These are phyloP conservation scores for Lomographa bimaculata DNA, from an alignment of 2,888 invertebrate genomes.

Conservation along the genomic window DNA sequence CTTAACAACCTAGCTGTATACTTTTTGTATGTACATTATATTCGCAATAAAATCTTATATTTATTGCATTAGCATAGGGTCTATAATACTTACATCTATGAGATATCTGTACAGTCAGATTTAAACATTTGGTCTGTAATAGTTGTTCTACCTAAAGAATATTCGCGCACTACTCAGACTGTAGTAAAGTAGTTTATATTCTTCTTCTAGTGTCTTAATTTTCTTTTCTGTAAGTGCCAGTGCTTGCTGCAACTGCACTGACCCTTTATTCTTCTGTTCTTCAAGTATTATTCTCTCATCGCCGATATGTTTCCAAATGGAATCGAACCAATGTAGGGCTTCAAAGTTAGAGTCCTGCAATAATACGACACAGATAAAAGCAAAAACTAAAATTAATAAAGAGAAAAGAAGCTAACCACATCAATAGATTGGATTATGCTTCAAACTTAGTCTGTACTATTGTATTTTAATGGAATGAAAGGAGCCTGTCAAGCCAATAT, in stretches of 20 bases:
- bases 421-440: too few species aligned
- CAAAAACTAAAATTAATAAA: background rate
- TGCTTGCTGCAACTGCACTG: slow-evolving; percentile 96
- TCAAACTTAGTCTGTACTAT: too few species aligned
- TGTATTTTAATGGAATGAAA: too few species aligned
- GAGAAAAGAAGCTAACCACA: too few species aligned
- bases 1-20: too few species aligned
- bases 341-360: slow-evolving; percentile 90
- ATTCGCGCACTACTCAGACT: slow-evolving; percentile 97
- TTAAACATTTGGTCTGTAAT: too few species aligned
- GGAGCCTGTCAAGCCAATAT: too few species aligned
- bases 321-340: slow-evolving; percentile 97
- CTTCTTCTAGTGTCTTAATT: slow-evolving; percentile 87
- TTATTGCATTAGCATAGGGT: too few species aligned
- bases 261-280: slow-evolving; percentile 87
- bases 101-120: too few species aligned
- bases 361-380: slow-evolving; percentile 20
- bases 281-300: slow-evolving; percentile 83
- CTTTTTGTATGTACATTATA: too few species aligned
- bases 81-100: too few species aligned
- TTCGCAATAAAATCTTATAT: too few species aligned
- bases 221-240: slow-evolving; percentile 94
- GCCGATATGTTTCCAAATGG: slow-evolving; percentile 89
- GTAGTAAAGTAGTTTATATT: slow-evolving; percentile 95
- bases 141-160: slow-evolving; percentile 92